These are phyloP conservation scores for Diadumene lineata DNA, from an alignment of 92 coral and sea anemone species.

Conservation along the genomic window DNA sequence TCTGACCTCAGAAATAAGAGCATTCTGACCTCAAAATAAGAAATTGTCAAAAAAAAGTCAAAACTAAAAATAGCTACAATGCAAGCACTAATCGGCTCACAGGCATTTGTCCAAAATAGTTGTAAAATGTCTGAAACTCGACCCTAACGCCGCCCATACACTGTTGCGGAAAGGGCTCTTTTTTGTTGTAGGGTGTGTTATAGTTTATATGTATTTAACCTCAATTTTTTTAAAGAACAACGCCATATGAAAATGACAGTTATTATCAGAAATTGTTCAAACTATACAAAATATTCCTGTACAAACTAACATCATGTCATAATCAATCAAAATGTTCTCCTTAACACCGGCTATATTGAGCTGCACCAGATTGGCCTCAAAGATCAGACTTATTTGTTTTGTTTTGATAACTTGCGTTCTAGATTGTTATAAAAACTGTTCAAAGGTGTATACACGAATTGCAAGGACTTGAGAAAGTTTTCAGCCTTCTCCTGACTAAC, in stretches of 20 bases:
- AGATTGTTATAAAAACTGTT: no score
- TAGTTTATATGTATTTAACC: no score
- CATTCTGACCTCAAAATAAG: constrained; percentile 15
- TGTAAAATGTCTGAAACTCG: not conserved
- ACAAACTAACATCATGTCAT: no score
- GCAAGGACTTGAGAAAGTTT: not conserved
- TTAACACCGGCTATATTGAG: no score
- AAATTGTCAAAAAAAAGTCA: constrained; percentile 4
- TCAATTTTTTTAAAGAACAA: no score
- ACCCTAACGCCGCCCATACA: not conserved
- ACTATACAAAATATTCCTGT: no score
- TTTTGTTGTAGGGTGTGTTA: not conserved
- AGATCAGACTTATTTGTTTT: no score
- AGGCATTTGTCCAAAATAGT: not conserved
- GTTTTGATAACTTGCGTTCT: no score
- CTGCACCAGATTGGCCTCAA: no score
- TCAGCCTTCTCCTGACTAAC: not conserved
- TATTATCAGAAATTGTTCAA: no score
- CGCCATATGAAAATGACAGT: no score
- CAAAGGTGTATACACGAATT: not conserved
- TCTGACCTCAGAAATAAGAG: constrained; percentile 31
- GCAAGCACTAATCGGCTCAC: constrained; percentile 18
- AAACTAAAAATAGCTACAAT: constrained; percentile 23
- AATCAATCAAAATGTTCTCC: no score
- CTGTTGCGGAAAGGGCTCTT: not conserved